Conservation (phyloP, 1,140 invertebrate species). For the Watersipora subatra region DNA sequence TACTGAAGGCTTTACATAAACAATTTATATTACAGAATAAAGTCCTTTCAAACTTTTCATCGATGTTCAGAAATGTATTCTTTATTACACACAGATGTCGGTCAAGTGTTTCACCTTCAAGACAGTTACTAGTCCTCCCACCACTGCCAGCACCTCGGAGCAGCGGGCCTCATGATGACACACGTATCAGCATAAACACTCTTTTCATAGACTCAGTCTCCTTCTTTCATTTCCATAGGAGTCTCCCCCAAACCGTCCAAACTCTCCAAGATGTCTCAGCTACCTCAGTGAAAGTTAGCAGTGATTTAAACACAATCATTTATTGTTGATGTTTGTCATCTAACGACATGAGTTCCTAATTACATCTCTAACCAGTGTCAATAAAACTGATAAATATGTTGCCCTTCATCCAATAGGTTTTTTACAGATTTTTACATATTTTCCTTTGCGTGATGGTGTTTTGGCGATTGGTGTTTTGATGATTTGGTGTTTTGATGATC, state of each 20-base stretch:
- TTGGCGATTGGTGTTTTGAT: too few species aligned
- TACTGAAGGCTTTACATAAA: not conserved
- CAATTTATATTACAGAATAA: not conserved
- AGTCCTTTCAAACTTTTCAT: constrained; percentile 1
- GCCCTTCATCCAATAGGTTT: not conserved
- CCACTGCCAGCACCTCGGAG: constrained; percentile 4
- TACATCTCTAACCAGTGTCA: not conserved
- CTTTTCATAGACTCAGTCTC: constrained; percentile 34
- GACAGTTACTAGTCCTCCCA: constrained; percentile 15
- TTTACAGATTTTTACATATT: not conserved
- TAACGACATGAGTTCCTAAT: not conserved
- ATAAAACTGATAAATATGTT: too few species aligned
- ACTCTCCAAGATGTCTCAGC: constrained; percentile 9
- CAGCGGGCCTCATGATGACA: not conserved
- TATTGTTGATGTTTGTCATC: not conserved
- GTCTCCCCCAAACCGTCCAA: constrained; percentile 22
- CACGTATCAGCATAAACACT: constrained; percentile 25
- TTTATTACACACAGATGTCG: constrained; percentile 12
- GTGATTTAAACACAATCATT: not conserved
- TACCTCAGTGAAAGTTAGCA: not conserved
- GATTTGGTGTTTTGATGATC: too few species aligned
- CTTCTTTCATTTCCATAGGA: constrained; percentile 29
- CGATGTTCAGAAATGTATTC: constrained; percentile 1
- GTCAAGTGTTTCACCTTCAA: too few species aligned
- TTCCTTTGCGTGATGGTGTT: not conserved